Evolutionary conservation across 2,797 vertebrate genomes (phyloP).

Genomic region (Carapus acus): DNA sequence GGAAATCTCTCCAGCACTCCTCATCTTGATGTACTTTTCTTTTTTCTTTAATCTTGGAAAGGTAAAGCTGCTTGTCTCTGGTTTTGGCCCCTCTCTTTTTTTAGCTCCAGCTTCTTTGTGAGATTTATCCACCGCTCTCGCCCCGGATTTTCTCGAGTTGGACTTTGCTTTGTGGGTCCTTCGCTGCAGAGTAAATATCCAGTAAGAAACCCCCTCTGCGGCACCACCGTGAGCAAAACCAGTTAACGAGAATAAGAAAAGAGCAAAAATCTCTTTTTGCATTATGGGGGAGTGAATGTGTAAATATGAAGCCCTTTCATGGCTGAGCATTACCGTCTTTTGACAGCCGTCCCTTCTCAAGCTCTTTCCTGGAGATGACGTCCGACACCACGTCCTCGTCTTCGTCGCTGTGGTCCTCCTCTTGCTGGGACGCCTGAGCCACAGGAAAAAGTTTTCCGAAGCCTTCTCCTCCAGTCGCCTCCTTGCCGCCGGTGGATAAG

Average conservation of each 20-base stretch:
- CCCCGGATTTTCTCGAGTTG: not conserved
- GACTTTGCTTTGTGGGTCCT: not conserved
- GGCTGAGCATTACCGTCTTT: constrained; percentile 77
- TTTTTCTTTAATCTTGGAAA: no score
- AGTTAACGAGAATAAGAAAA: no score
- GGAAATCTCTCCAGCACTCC: not conserved
- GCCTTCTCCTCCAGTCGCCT: constrained; percentile 62
- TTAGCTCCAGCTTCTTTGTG: not conserved
- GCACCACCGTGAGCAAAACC: no score
- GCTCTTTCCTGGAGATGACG: constrained; percentile 87
- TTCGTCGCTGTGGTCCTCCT: constrained; percentile 73
- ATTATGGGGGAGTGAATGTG: no score
- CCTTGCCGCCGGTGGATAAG: constrained; percentile 6
- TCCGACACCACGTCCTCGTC: constrained; percentile 82
- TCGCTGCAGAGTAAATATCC: not conserved
- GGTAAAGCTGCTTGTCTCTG: not conserved
- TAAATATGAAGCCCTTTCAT: no score
- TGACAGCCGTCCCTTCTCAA: constrained; percentile 87
- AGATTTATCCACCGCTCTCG: not conserved
- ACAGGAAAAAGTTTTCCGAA: constrained; percentile 94
- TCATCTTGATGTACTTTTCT: not conserved
- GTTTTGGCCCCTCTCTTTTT: not conserved
- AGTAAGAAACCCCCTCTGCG: no score
- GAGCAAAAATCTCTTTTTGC: no score
- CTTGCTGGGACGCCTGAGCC: constrained; percentile 59